Base-by-base conservation (phyloP, 2,797 vertebrate genomes). In the Scyliorhinus canicula region DNA sequence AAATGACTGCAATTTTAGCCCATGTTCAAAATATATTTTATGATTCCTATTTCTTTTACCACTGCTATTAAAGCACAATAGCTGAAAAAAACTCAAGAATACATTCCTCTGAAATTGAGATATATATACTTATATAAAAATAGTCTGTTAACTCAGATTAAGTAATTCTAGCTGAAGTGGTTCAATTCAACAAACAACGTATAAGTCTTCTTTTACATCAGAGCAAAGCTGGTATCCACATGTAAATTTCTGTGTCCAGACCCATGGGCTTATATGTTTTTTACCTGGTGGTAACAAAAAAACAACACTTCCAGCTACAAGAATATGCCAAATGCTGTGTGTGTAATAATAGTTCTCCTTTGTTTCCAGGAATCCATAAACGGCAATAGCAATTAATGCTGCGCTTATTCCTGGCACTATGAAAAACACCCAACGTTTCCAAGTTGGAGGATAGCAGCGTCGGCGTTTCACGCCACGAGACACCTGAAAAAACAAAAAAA, bases 291-390 rank as follows among this genome's bases (percentile, higher is more conserved):
- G 99, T 24, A 99, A 97, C 95, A 99, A 96, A 96, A 99, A 98
- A 0, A 98, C 98, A 0, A 98, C 98, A 0, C 99, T 99, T 95
- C 95, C 97, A 9, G 98, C 99, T 96, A 99, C 98, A 96, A 99
- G 97, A 94, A 99, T 95, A 67, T 99, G 99, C 99, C 99, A 99
- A 96, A 99, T 97, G 95, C 98, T 99, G 96, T 99, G 99, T 0
- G 98, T 99, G 96, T 99, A 99, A 97, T 98, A 99, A 96, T 99
- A 99, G 97, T 99, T 99, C 95, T 97, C 97, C 40, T 97, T 98
- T 0, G 99, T 99, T 97, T 98, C 98, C 35, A 98, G 97, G 95
- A 98, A 98, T 57, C 97, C 97, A 67, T 98, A 99, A 93, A 99
- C 97, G 8, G 97, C 97, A 0, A 99, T 96, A 9, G 98, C 99